Percentiles rank a stretch among this genome's conserved stretches.
Evolutionary conservation across 2,888 invertebrate genomes (phyloP).

Genomic region (Conus canariensis): DNA sequence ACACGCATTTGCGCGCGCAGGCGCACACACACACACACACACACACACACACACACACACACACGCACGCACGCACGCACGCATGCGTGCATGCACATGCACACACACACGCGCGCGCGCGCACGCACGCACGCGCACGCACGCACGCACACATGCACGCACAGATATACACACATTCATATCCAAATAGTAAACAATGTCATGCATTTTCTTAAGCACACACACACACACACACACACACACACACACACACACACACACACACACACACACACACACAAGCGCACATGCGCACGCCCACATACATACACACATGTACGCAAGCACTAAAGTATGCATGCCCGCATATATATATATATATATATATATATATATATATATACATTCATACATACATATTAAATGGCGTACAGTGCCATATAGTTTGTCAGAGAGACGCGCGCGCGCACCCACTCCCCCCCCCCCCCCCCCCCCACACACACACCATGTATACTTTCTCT

Average conservation of each 20-base stretch:
- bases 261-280: not conserved
- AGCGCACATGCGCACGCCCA: not conserved
- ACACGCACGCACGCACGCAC: not conserved
- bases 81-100: not conserved
- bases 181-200: not conserved
- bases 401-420: too few species aligned
- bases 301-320: not conserved
- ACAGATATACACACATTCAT: not conserved
- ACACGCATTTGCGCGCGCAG: slow-evolving; percentile 14
- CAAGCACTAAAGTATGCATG: not conserved
- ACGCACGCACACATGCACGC: not conserved
- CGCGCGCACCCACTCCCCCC: too few species aligned
- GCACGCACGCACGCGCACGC: not conserved
- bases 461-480: too few species aligned
- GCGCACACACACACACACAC: too few species aligned
- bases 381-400: not conserved
- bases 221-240: not conserved
- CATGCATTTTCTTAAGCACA: not conserved
- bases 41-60: not conserved
- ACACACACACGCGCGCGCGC: not conserved
- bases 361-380: too few species aligned
- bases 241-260: not conserved
- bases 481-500: too few species aligned
- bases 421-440: too few species aligned
- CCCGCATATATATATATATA: not conserved